These are phyloP conservation scores for Troglohyphantes excavatus DNA, from an alignment of 2,888 invertebrate species.

Conservation along the genomic window DNA sequence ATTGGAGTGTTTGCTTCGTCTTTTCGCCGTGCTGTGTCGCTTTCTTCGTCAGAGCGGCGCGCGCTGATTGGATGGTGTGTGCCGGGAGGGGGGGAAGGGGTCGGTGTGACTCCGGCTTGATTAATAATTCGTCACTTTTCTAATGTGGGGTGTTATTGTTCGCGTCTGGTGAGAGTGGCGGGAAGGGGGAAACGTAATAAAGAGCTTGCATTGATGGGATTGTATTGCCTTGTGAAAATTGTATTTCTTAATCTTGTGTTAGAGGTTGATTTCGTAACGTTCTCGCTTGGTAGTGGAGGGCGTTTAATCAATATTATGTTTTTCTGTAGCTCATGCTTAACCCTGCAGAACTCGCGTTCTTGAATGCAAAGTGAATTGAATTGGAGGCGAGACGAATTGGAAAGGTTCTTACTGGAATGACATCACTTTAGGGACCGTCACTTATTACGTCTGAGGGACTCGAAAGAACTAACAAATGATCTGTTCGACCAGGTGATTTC, in stretches of 20 bases:
- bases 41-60: conserved; percentile 1
- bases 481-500: too few relatives aligned
- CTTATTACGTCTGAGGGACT: too few relatives aligned
- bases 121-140: conserved; percentile 35
- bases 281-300: not conserved
- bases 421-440: too few relatives aligned
- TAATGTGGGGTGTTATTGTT: conserved; percentile 12
- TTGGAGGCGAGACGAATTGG: too few relatives aligned
- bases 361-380: too few relatives aligned
- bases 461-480: too few relatives aligned
- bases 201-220: not conserved
- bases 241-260: not conserved
- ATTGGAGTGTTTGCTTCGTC: not conserved
- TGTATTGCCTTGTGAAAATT: conserved; percentile 9
- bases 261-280: not conserved
- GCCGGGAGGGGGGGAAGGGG: not conserved
- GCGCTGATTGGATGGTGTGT: conserved; percentile 27
- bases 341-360: too few relatives aligned
- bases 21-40: conserved; percentile 11
- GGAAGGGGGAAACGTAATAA: not conserved
- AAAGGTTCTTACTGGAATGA: too few relatives aligned
- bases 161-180: not conserved
- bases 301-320: not conserved
- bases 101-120: not conserved
- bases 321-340: not conserved